These are phyloP conservation scores for Drosophila flavopinicola DNA, from an alignment of 2,888 invertebrate genomes.

Conservation along the genomic window DNA sequence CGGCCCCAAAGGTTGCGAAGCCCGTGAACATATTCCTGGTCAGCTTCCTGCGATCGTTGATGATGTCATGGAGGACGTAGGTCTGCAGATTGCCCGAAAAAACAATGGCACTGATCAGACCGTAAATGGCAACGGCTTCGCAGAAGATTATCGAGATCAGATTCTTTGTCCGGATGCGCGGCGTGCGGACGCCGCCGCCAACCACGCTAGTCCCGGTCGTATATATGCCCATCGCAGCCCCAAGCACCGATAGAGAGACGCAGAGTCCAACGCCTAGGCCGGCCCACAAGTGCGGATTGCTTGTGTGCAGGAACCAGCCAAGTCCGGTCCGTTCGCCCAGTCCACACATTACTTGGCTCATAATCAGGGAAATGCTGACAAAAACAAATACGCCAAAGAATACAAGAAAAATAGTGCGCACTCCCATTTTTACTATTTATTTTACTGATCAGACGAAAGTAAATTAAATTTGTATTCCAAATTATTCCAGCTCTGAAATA, in stretches of 20 bases:
- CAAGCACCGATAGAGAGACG: conserved; percentile 98
- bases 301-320: conserved; percentile 94
- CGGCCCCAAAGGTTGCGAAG: conserved; percentile 97
- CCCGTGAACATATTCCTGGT: conserved; percentile 92
- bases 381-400: conserved; percentile 85
- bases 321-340: conserved; percentile 93
- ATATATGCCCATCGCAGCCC: conserved; percentile 98
- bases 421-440: conserved; percentile 23
- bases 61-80: conserved; percentile 64
- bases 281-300: conserved; percentile 98
- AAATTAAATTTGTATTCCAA: background rate
- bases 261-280: conserved; percentile 95
- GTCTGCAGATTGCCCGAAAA: conserved; percentile 92
- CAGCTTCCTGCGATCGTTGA: conserved; percentile 81
- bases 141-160: conserved; percentile 99
- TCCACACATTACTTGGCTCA: conserved; percentile 89
- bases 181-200: conserved; percentile 99
- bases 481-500: background rate
- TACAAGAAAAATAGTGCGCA: background rate
- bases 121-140: conserved; percentile 99
- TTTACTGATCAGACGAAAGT: too few species aligned
- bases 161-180: conserved; percentile 99
- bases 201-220: conserved; percentile 98
- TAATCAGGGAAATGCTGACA: conserved; percentile 82
- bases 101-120: conserved; percentile 98